phyloP scores from a whole-genome alignment of 2,113 vertebrate genomes.

The Leucopternis melanops region DNA sequence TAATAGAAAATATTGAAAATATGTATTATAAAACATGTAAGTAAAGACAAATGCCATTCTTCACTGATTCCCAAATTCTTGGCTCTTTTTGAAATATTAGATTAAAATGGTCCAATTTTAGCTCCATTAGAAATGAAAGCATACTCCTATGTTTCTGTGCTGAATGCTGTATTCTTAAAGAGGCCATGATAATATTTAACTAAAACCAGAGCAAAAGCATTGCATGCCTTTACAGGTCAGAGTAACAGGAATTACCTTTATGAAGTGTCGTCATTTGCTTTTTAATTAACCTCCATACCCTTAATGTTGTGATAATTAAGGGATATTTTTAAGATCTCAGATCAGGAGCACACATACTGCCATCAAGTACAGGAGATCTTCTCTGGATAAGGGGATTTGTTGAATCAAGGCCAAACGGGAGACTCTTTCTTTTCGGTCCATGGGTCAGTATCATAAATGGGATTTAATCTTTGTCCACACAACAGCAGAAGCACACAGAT shows the following conservation, averaged over 20 bases:
- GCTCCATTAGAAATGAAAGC: not conserved
- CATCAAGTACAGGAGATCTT: not conserved
- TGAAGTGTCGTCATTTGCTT: not conserved
- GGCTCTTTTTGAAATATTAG: not conserved
- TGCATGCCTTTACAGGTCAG: not conserved
- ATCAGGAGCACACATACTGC: not conserved
- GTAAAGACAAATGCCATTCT: not conserved
- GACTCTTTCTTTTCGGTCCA: not conserved
- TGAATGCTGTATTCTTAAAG: not conserved
- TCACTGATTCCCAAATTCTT: not conserved
- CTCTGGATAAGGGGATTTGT: not conserved
- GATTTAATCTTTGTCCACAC: not conserved
- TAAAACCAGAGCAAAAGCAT: not conserved
- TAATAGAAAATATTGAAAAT: not conserved
- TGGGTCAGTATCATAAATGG: not conserved
- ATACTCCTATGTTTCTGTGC: not conserved
- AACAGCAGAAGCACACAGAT: not conserved
- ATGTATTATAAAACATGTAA: not conserved
- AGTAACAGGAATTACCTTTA: not conserved
- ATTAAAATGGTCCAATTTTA: not conserved
- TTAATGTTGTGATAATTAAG: not conserved
- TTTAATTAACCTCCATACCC: constrained; percentile 32
- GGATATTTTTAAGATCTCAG: not conserved
- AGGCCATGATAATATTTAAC: not conserved
- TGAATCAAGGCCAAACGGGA: not conserved